phyloP scores from a whole-genome alignment of 2,113 vertebrate genomes.

The Hemiscyllium ocellatum region DNA sequence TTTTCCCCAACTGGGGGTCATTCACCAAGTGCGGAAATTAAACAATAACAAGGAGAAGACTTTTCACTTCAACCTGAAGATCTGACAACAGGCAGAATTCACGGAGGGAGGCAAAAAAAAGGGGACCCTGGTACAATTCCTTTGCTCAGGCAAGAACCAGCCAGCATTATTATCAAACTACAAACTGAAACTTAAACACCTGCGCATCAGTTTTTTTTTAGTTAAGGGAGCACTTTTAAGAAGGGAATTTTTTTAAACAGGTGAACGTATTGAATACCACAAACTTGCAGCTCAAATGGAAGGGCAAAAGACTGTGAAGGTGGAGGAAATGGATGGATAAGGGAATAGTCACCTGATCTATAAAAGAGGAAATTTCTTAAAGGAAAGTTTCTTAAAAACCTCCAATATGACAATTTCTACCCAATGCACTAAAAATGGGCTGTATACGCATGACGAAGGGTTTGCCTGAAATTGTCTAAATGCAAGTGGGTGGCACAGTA shows the following conservation, averaged over 20 bases:
- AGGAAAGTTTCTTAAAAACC: background rate
- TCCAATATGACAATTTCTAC: background rate
- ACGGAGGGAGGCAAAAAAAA: background rate
- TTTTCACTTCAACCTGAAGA: background rate
- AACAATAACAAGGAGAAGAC: background rate
- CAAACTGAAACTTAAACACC: background rate
- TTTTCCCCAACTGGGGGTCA: background rate
- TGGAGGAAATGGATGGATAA: background rate
- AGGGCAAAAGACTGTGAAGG: background rate
- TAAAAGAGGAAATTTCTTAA: background rate
- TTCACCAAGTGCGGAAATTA: background rate
- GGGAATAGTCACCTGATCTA: background rate
- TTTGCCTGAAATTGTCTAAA: background rate
- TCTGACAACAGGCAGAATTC: background rate
- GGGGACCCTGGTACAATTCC: background rate
- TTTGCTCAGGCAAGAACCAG: background rate
- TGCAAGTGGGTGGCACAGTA: background rate
- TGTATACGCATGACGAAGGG: background rate
- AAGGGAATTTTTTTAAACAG: background rate
- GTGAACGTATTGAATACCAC: background rate
- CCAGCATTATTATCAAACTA: background rate
- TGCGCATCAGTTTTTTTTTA: background rate
- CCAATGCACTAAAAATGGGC: background rate
- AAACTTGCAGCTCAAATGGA: background rate
- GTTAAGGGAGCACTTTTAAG: background rate